Base-by-base conservation (phyloP, 2,888 invertebrate genomes). In the Microplitis manilae region DNA sequence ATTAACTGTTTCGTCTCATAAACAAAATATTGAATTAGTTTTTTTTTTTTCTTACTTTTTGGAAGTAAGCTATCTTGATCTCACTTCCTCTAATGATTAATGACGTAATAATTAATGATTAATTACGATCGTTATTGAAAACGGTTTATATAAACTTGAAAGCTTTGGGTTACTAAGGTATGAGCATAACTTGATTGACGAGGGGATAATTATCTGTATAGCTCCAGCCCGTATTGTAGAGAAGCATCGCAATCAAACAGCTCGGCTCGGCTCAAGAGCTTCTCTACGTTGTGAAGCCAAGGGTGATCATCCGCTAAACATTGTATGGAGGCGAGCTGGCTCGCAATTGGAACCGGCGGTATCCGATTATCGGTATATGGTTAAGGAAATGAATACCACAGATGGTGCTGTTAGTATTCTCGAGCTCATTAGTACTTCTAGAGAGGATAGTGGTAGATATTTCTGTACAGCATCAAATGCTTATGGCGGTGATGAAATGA, bases 401-500 rank as follows among this genome's bases (percentile, higher is more conserved):
- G 90, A 90, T 50, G 96, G 96, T 40, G 93, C 95, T 90, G 95
- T 96, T 73, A 97, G 97, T 1, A 95, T 96, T 87, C 91, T 98
- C 82, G 95, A 95, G 81, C 95, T 98, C 82, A 92, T 95, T 79
- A 95, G 96, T 84, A 96, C 96, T 13, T 95, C 95, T 84, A 92
- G 97, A 78, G 95, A 96, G 87, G 97, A 98, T 90, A 96, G 97
- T 0, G 97, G 97, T 8, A 94, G 95, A 73, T 94, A 97, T 88
- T 94, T 96, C 73, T 98, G 98, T 89, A 93, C 94, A 80, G 97
- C 97, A 0, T 94, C 95, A 84, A 98, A 98, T 90, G 93, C 95
- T 71, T 98, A 96, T 87, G 98, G 98, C 7, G 94, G 95, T 84
- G 97, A 97, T 86, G 95, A 96, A 90, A 96, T 97, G 94, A 94